phyloP scores from a whole-genome alignment of 1,140 invertebrate genomes.

The Episyrphus balteatus region DNA sequence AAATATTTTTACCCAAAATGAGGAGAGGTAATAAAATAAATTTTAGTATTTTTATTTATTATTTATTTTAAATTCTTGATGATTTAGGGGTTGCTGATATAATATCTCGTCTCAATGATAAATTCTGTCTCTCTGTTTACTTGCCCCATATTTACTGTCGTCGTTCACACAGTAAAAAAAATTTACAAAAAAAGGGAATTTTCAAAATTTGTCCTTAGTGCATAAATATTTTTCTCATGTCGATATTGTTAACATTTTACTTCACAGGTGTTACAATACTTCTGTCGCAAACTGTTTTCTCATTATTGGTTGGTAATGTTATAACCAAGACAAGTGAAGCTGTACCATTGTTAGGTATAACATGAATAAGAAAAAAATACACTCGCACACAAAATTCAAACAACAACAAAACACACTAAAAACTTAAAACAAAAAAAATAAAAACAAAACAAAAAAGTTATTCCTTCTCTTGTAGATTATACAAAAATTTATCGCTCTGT shows the following conservation, averaged over 20 bases:
- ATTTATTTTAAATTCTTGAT: too few species aligned
- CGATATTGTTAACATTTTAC: not conserved
- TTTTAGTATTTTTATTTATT: too few species aligned
- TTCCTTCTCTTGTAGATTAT: slow-evolving; percentile 1
- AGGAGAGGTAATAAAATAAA: too few species aligned
- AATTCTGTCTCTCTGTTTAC: not conserved
- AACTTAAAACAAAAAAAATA: not conserved
- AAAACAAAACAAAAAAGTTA: not conserved
- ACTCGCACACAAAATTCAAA: not conserved
- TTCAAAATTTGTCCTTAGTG: not conserved
- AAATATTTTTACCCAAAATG: too few species aligned
- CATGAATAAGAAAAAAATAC: not conserved
- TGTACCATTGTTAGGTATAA: slow-evolving; percentile 87
- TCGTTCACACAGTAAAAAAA: not conserved
- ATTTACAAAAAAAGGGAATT: not conserved
- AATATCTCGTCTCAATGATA: too few species aligned
- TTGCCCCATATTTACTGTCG: not conserved
- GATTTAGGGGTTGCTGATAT: too few species aligned
- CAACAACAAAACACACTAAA: not conserved
- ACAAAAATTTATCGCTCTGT: not conserved
- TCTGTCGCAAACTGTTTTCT: slow-evolving; percentile 98
- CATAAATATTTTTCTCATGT: slow-evolving; percentile 20
- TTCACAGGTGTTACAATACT: slow-evolving; percentile 97
- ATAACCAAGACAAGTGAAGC: slow-evolving; percentile 96
- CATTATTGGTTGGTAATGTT: slow-evolving; percentile 91